These are phyloP conservation scores for Bombus huntii DNA, from an alignment of 1,140 invertebrate genomes.

Conservation along the genomic window DNA sequence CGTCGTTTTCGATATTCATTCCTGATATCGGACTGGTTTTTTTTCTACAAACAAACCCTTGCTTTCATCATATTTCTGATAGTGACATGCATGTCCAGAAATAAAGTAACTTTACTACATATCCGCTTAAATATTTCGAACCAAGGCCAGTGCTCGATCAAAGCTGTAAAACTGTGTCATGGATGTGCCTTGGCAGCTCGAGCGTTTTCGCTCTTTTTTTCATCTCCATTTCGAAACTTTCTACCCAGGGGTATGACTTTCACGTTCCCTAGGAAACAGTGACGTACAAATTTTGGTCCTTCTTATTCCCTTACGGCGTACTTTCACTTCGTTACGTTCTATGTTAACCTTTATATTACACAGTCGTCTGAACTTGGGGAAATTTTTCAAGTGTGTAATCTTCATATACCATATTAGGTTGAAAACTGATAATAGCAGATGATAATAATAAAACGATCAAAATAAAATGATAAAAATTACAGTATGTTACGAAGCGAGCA, in stretches of 20 bases:
- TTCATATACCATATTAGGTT: neutral
- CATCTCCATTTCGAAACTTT: conserved; percentile 28
- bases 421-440: neutral
- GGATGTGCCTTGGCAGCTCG: conserved; percentile 24
- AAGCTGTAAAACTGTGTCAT: conserved; percentile 45
- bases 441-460: neutral
- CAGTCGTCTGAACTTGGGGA: neutral
- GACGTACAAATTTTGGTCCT: neutral
- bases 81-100: conserved; percentile 1
- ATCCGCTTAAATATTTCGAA: conserved; percentile 36
- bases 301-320: neutral
- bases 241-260: conserved; percentile 9
- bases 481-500: no score
- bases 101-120: conserved; percentile 18
- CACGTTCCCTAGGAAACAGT: conserved; percentile 11
- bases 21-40: neutral
- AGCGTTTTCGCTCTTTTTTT: conserved; percentile 16
- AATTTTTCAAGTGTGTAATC: neutral
- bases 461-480: neutral
- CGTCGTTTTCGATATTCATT: neutral
- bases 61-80: neutral
- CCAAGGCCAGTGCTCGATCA: conserved; percentile 42
- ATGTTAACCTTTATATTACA: neutral
- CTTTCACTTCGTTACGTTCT: neutral
- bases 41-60: neutral